phyloP scores from a whole-genome alignment of 2,797 vertebrate genomes.

The Anas acuta region DNA sequence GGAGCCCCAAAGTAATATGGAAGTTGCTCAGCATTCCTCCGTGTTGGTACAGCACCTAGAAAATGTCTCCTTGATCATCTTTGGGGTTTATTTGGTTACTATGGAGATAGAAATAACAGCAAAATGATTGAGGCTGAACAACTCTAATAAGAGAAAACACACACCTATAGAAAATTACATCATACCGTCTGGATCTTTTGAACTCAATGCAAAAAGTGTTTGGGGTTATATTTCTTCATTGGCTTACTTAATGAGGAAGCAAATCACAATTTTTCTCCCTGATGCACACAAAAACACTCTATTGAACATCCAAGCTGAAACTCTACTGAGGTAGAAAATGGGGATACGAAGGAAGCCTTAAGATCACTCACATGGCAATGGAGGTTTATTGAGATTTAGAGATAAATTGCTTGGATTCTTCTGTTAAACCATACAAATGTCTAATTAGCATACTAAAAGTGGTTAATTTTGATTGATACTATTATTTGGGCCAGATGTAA shows the following conservation, averaged over 20 bases:
- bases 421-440: not conserved
- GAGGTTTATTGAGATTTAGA: not conserved
- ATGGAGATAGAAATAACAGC: not conserved
- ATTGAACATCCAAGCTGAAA: not conserved
- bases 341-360: not conserved
- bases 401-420: not conserved
- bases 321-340: not conserved
- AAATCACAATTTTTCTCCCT: not conserved
- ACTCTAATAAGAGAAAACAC: not conserved
- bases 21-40: not conserved
- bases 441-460: not conserved
- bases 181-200: not conserved
- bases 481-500: not conserved
- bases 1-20: not conserved
- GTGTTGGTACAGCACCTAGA: not conserved
- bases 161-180: not conserved
- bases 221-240: not conserved
- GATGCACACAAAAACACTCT: not conserved
- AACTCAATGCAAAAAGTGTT: not conserved
- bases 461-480: not conserved
- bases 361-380: not conserved
- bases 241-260: constrained; percentile 3
- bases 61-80: not conserved
- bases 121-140: not conserved
- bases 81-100: not conserved